A percentile compares a stretch with the other conserved stretches of the same genome.
Conservation (phyloP, 2,888 invertebrate genomes). For the Synergus itoensis region DNA sequence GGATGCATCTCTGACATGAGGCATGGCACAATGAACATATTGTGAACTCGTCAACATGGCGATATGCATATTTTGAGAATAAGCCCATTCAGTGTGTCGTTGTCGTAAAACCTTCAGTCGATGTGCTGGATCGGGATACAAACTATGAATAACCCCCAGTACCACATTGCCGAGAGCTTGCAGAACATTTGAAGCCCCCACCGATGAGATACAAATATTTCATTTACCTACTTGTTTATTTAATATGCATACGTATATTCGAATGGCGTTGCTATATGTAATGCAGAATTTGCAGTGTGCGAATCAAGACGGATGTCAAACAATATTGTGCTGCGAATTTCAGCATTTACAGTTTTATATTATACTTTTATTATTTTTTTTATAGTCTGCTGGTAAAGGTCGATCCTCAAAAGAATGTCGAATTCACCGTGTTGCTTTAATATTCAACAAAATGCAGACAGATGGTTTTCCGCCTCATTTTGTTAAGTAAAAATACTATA, state of each 20-base stretch:
- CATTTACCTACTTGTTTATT: constrained; percentile 15
- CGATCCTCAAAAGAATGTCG: too few species aligned
- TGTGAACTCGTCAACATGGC: constrained; percentile 7
- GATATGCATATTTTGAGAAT: constrained; percentile 2
- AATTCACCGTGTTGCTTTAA: too few species aligned
- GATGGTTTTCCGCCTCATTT: too few species aligned
- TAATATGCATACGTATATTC: neutral
- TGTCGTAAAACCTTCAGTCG: constrained; percentile 22
- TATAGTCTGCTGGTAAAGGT: too few species aligned
- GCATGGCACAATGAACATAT: neutral
- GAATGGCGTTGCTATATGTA: neutral
- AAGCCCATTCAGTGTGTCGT: neutral
- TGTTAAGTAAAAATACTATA: too few species aligned
- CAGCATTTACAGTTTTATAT: too few species aligned
- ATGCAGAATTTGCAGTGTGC: neutral
- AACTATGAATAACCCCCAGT: constrained; percentile 51
- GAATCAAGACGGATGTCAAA: neutral
- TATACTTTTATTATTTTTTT: too few species aligned
- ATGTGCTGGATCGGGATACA: constrained; percentile 44
- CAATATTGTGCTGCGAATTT: neutral
- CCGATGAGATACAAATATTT: constrained; percentile 36
- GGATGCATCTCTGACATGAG: constrained; percentile 3
- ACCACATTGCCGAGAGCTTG: constrained; percentile 13
- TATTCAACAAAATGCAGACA: too few species aligned
- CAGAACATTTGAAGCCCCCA: constrained; percentile 23